These are phyloP conservation scores for Keiferia lycopersicella DNA, from an alignment of 2,888 invertebrate species.

Conservation along the genomic window DNA sequence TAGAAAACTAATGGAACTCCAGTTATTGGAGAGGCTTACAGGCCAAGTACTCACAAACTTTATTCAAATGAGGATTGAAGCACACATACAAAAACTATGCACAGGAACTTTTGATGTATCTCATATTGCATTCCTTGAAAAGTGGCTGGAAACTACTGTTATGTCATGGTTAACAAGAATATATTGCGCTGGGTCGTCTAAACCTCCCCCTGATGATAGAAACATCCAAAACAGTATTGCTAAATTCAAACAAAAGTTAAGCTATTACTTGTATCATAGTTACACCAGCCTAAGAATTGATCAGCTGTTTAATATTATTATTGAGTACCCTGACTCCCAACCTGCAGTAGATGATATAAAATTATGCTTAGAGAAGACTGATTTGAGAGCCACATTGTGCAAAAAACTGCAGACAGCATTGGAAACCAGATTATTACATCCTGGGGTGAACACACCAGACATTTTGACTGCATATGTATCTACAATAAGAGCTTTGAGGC, in stretches of 20 bases:
- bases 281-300: slow-evolving; percentile 94
- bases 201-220: slow-evolving; percentile 79
- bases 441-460: slow-evolving; percentile 97
- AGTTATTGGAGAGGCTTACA: slow-evolving; percentile 90
- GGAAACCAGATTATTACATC: slow-evolving; percentile 93
- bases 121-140: slow-evolving; percentile 88
- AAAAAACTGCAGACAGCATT: slow-evolving; percentile 90
- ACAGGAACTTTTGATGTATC: slow-evolving; percentile 93
- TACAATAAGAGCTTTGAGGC: slow-evolving; percentile 94
- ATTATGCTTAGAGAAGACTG: slow-evolving; percentile 92
- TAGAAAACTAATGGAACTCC: slow-evolving; percentile 87
- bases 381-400: slow-evolving; percentile 89
- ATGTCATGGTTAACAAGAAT: slow-evolving; percentile 93
- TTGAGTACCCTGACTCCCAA: slow-evolving; percentile 98
- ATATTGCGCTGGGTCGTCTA: slow-evolving; percentile 85
- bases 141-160: slow-evolving; percentile 93
- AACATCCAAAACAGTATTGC: slow-evolving; percentile 81
- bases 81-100: slow-evolving; percentile 91
- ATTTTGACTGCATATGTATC: slow-evolving; percentile 98
- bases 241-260: slow-evolving; percentile 88
- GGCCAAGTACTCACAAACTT: slow-evolving; percentile 92
- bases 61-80: slow-evolving; percentile 91
- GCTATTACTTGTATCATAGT: slow-evolving; percentile 92
- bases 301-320: slow-evolving; percentile 97
- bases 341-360: slow-evolving; percentile 95